These are phyloP conservation scores for Microcebus lehilahytsara DNA, from an alignment of 2,113 vertebrate genomes.

Conservation along the genomic window DNA sequence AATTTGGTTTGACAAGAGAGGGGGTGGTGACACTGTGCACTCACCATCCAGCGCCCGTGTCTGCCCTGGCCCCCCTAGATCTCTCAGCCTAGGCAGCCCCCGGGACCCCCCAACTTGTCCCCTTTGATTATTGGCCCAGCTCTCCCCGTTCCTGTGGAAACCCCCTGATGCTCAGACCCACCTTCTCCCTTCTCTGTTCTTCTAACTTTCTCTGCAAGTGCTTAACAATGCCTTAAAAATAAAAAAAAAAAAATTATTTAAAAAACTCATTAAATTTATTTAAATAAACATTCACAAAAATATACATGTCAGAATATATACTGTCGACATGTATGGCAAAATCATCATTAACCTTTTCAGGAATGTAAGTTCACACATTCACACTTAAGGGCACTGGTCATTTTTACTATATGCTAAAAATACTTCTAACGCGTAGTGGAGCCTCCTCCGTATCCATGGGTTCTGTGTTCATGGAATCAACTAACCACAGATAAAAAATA, in stretches of 20 bases:
- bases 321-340: background rate
- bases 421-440: background rate
- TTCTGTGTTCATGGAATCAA: background rate
- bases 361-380: background rate
- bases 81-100: background rate
- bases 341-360: background rate
- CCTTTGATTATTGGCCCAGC: accelerated
- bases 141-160: accelerated
- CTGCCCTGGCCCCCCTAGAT: accelerated
- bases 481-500: background rate
- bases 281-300: background rate
- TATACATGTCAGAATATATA: background rate
- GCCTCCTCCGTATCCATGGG: background rate
- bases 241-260: background rate
- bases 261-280: no score
- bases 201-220: background rate
- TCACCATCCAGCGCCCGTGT: accelerated
- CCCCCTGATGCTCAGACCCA: accelerated
- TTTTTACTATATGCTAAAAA: background rate
- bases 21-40: accelerated
- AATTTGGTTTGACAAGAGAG: background rate
- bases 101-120: accelerated
- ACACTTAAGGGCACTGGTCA: background rate
- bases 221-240: background rate
- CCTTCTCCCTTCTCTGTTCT: no score